A percentile compares a stretch with the other conserved stretches of the same genome.
phyloP scores from a whole-genome alignment of 2,888 invertebrate genomes.

The Sminthurinus aureus region DNA sequence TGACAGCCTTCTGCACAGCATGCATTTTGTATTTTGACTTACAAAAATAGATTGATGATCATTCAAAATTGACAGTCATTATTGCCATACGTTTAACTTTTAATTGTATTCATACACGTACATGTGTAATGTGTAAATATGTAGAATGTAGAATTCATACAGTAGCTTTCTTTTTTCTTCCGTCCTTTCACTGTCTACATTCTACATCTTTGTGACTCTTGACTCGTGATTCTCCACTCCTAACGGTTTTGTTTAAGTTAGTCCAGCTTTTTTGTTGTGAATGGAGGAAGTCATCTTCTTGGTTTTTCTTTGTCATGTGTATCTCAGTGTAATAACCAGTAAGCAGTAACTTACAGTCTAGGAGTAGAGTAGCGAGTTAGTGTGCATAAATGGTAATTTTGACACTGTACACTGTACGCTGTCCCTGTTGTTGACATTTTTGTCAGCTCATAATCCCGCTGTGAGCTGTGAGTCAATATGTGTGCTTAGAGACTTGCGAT shows the following conservation, averaged over 20 bases:
- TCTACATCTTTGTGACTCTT: not conserved
- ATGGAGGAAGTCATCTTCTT: not conserved
- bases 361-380: not conserved
- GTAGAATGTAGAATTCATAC: not conserved
- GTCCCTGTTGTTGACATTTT: not conserved
- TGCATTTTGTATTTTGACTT: not conserved
- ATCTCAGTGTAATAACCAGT: not conserved
- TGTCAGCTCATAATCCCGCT: conserved; percentile 15
- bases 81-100: not conserved
- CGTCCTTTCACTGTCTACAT: not conserved
- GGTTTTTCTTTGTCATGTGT: not conserved
- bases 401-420: not conserved
- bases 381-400: not conserved
- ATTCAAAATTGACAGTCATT: conserved; percentile 16
- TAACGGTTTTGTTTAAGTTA: too few species aligned
- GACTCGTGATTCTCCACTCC: not conserved
- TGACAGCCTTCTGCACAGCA: not conserved
- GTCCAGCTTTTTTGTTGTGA: not conserved
- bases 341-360: too few species aligned
- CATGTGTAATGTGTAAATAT: too few species aligned
- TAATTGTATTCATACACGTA: conserved; percentile 1
- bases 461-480: not conserved
- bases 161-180: conserved; percentile 17
- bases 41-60: conserved; percentile 18
- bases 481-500: not conserved